phyloP scores from a whole-genome alignment of 2,113 vertebrate species.

The Syngnathus typhle region DNA sequence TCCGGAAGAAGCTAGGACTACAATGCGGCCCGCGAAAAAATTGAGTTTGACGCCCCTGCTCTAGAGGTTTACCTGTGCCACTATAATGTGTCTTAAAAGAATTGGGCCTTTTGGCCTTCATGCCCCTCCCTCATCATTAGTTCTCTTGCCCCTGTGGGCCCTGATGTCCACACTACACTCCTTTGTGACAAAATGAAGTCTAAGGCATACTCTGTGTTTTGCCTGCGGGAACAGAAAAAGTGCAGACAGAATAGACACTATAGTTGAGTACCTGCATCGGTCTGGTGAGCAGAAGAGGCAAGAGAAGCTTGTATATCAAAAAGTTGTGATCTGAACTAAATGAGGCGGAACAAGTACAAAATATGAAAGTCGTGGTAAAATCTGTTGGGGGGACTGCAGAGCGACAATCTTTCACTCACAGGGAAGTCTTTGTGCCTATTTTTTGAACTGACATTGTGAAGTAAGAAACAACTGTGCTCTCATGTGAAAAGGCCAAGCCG shows the following conservation, averaged over 20 bases:
- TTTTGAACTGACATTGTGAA: slow-evolving; percentile 47
- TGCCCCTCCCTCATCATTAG: slow-evolving; percentile 52
- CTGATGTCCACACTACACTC: slow-evolving; percentile 42
- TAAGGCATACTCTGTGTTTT: slow-evolving; percentile 32
- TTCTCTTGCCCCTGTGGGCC: slow-evolving; percentile 6
- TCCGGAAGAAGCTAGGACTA: no score
- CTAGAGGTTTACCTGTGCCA: slow-evolving; percentile 32
- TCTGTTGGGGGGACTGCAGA: slow-evolving; percentile 32
- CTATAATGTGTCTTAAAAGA: slow-evolving; percentile 19
- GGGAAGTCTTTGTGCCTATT: slow-evolving; percentile 31
- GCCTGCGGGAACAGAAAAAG: slow-evolving; percentile 41
- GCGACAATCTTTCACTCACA: slow-evolving; percentile 36
- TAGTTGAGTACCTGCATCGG: slow-evolving; percentile 24
- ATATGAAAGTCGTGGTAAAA: slow-evolving; percentile 24
- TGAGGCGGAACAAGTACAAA: slow-evolving; percentile 16
- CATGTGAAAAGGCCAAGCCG: slow-evolving; percentile 49
- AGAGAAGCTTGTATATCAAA: slow-evolving; percentile 3
- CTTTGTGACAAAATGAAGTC: slow-evolving; percentile 48
- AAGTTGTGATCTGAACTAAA: slow-evolving; percentile 26
- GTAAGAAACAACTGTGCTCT: slow-evolving; percentile 46
- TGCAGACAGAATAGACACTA: slow-evolving; percentile 7
- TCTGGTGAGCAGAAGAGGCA: slow-evolving; percentile 9
- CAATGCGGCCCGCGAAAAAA: no score
- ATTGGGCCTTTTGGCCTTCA: slow-evolving; percentile 15
- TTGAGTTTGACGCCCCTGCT: no score